These are phyloP conservation scores for Eremobia ochroleuca DNA, from an alignment of 2,888 invertebrate genomes.

Conservation along the genomic window DNA sequence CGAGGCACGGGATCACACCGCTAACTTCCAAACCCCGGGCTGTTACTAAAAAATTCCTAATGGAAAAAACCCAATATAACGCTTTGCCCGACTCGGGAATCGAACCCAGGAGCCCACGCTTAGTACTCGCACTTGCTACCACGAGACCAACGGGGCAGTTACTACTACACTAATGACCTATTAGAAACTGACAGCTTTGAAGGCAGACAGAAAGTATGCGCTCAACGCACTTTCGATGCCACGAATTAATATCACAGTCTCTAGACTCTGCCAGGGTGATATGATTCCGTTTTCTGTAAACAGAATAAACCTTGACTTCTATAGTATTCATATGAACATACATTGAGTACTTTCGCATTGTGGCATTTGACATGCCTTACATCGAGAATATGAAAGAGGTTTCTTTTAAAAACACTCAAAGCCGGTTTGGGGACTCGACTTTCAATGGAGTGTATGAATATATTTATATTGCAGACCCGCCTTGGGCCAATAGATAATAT, in stretches of 20 bases:
- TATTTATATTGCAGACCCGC: conserved; percentile 80
- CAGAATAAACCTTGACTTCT: conserved; percentile 24
- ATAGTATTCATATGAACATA: conserved; percentile 39
- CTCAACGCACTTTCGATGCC: background rate
- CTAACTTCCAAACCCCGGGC: no score
- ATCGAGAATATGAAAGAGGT: conserved; percentile 78
- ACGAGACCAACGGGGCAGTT: no score
- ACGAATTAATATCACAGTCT: background rate
- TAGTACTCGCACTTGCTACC: no score
- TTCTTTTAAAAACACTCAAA: conserved; percentile 83
- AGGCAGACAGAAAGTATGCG: background rate
- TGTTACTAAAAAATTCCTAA: no score
- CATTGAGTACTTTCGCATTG: conserved; percentile 68
- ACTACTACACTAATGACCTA: background rate
- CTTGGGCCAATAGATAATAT: conserved; percentile 76
- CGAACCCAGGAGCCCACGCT: no score
- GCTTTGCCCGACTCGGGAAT: no score
- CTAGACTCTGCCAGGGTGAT: no score
- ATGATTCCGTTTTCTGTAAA: no score
- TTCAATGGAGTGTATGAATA: conserved; percentile 86
- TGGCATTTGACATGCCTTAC: conserved; percentile 72
- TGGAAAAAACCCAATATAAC: no score
- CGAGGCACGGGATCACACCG: no score
- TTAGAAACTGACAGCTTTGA: background rate
- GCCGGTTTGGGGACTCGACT: conserved; percentile 78